phyloP scores from a whole-genome alignment of 2,113 vertebrate genomes.

The Mandrillus leucophaeus region DNA sequence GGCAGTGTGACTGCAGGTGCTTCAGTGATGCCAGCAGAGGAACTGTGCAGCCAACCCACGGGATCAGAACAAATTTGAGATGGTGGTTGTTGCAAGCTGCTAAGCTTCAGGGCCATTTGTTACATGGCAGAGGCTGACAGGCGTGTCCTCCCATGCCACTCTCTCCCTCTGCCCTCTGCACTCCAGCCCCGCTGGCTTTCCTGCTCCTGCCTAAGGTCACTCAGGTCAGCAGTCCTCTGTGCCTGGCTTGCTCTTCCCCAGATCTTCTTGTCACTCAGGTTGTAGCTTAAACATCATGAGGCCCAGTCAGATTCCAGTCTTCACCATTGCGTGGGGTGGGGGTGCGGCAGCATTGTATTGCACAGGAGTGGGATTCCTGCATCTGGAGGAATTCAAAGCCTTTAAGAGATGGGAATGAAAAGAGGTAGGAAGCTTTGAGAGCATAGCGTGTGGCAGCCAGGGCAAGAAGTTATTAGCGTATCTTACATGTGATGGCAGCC shows the following conservation, averaged over 20 bases:
- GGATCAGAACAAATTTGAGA: background rate
- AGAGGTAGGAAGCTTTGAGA: background rate
- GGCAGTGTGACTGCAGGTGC: background rate
- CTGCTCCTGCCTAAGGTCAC: background rate
- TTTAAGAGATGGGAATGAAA: background rate
- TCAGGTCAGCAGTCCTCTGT: fast-evolving
- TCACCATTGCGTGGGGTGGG: fast-evolving
- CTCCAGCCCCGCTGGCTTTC: background rate
- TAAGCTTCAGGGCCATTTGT: background rate
- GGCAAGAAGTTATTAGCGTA: too few relatives aligned
- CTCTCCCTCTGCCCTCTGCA: fast-evolving
- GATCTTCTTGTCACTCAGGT: background rate
- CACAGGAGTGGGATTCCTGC: background rate
- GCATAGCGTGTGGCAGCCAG: background rate
- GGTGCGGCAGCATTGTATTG: fast-evolving
- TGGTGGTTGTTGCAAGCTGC: background rate
- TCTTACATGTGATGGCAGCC: background rate
- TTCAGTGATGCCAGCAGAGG: background rate
- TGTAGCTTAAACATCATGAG: background rate
- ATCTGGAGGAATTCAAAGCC: background rate
- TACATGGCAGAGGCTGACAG: background rate
- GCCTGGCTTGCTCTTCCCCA: background rate
- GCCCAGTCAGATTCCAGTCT: background rate
- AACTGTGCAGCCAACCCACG: fast-evolving
- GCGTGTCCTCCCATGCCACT: fast-evolving